A percentile compares a stretch with the other conserved stretches of the same genome.
phyloP scores from a whole-genome alignment of 2,113 vertebrate genomes.

The Chinchilla lanigera region DNA sequence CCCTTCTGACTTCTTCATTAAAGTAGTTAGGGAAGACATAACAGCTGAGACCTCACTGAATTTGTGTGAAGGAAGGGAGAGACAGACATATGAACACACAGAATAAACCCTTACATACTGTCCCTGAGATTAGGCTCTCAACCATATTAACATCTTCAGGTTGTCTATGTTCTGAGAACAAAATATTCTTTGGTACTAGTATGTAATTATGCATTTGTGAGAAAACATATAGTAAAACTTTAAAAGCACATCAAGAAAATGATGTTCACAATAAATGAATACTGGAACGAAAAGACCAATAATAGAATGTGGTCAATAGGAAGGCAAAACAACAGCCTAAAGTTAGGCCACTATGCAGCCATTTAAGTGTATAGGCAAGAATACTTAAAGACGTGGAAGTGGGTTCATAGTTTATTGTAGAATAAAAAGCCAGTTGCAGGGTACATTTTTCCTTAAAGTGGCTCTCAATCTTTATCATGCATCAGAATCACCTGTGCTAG shows the following conservation, averaged over 20 bases:
- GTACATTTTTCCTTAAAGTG: not conserved
- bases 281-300: not conserved
- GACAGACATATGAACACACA: not conserved
- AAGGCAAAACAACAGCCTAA: not conserved
- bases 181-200: not conserved
- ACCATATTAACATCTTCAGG: not conserved
- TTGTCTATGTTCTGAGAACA: not conserved
- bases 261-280: not conserved
- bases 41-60: not conserved
- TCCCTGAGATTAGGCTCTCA: not conserved
- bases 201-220: not conserved
- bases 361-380: not conserved
- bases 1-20: constrained; percentile 40
- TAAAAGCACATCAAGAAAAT: constrained; percentile 35
- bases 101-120: not conserved
- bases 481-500: not conserved
- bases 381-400: not conserved
- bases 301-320: not conserved
- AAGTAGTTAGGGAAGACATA: not conserved
- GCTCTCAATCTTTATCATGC: not conserved
- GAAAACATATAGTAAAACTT: constrained; percentile 13
- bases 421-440: not conserved
- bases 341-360: not conserved
- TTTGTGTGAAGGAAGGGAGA: constrained; percentile 32
- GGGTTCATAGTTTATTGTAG: constrained; percentile 1